Percentiles rank a stretch among this genome's conserved stretches.
These are phyloP conservation scores for Momotus momota DNA, from an alignment of 2,797 vertebrate genomes.

Conservation along the genomic window DNA sequence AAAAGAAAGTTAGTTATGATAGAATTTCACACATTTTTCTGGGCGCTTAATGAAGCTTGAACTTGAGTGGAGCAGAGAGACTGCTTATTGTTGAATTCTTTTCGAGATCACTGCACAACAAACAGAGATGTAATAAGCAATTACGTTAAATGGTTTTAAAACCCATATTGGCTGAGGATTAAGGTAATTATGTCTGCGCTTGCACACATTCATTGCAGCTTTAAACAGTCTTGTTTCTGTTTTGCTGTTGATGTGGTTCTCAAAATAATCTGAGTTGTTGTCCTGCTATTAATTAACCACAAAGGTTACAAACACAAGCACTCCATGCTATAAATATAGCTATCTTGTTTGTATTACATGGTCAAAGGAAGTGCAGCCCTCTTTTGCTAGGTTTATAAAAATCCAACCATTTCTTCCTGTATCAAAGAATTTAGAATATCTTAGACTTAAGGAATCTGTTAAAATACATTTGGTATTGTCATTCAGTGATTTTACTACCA, in stretches of 20 bases:
- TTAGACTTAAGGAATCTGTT: not conserved
- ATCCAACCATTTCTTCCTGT: not conserved
- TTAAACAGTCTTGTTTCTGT: slow-evolving; percentile 15
- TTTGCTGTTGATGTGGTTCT: slow-evolving; percentile 25
- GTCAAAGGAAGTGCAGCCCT: not conserved
- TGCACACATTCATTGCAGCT: slow-evolving; percentile 20
- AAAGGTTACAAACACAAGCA: slow-evolving; percentile 14
- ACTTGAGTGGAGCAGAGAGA: slow-evolving; percentile 33
- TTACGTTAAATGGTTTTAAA: slow-evolving; percentile 67
- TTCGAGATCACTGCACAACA: slow-evolving; percentile 62
- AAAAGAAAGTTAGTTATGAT: slow-evolving; percentile 10
- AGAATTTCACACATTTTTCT: slow-evolving; percentile 58
- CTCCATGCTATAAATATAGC: not conserved
- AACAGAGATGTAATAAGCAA: slow-evolving; percentile 62
- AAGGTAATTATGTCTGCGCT: slow-evolving; percentile 51
- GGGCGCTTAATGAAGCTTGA: slow-evolving; percentile 54
- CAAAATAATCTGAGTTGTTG: slow-evolving; percentile 11
- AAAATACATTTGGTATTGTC: not conserved
- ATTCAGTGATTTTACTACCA: not conserved
- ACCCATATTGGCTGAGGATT: slow-evolving; percentile 54
- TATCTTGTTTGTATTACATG: not conserved
- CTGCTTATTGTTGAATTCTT: slow-evolving; percentile 46
- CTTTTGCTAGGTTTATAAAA: not conserved
- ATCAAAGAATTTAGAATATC: not conserved
- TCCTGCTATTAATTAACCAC: slow-evolving; percentile 12